Conservation (phyloP, 1,140 invertebrate species). For the Anoplophora glabripennis region DNA sequence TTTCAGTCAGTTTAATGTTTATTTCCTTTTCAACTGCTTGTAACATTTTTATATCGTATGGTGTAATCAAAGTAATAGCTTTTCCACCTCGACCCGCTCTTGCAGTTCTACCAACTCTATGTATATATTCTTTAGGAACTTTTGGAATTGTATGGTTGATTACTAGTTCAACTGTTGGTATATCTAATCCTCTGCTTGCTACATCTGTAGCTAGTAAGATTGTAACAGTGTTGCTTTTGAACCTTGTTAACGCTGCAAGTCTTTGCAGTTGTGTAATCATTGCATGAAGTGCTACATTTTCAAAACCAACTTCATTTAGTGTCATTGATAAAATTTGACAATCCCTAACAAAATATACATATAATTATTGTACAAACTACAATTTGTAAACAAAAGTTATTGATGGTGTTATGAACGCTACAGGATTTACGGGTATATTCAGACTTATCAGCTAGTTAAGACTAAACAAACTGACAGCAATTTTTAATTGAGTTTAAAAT, state of each 20-base stretch:
- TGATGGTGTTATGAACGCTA: no score
- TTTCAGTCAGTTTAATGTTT: conserved; percentile 81
- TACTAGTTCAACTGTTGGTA: conserved; percentile 86
- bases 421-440: no score
- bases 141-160: conserved; percentile 92
- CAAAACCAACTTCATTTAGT: conserved; percentile 79
- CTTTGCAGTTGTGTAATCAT: conserved; percentile 82
- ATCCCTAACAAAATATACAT: conserved; percentile 56
- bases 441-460: no score
- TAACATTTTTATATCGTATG: conserved; percentile 84
- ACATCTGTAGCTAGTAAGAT: conserved; percentile 97
- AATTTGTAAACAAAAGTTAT: no score
- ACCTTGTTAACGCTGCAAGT: conserved; percentile 73
- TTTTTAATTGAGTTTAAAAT: no score
- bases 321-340: conserved; percentile 85
- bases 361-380: no score
- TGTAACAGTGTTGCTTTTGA: conserved; percentile 80
- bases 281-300: conserved; percentile 82
- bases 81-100: conserved; percentile 83
- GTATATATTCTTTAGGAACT: conserved; percentile 91
- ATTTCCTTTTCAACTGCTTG: conserved; percentile 84
- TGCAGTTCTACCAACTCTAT: conserved; percentile 95
- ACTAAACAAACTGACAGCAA: no score
- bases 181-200: conserved; percentile 88
- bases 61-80: conserved; percentile 88